Conservation (phyloP, 2,113 vertebrate species). For the Cromileptes altivelis region DNA sequence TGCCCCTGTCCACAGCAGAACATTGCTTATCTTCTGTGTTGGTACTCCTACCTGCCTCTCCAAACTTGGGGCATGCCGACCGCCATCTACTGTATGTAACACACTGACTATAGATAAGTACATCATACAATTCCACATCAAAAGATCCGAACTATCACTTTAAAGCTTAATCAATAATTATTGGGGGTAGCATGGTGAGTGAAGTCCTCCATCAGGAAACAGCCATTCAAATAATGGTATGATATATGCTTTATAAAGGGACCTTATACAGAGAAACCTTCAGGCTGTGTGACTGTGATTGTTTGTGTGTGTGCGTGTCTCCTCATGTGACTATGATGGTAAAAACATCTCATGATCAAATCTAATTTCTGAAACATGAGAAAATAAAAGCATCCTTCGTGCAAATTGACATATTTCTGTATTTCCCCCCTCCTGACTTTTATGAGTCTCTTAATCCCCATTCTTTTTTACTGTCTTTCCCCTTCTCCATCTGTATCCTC, state of each 20-base stretch:
- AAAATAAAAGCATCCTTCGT: conserved; percentile 19
- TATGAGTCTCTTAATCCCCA: neutral
- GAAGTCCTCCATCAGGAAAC: neutral
- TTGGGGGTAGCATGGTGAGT: neutral
- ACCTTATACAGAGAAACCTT: neutral
- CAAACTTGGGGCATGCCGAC: too few relatives aligned
- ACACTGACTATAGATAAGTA: too few relatives aligned
- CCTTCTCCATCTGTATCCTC: neutral
- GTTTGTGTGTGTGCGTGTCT: neutral
- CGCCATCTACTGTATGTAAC: too few relatives aligned
- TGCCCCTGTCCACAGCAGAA: too few relatives aligned
- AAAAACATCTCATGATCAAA: conserved; percentile 57
- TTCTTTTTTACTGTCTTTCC: neutral
- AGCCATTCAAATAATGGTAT: neutral
- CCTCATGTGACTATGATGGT: conserved; percentile 48
- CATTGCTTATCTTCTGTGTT: too few relatives aligned
- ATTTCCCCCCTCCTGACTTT: neutral
- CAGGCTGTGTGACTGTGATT: conserved; percentile 15
- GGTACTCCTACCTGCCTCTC: too few relatives aligned
- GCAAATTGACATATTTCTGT: conserved; percentile 6
- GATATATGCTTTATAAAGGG: conserved; percentile 5
- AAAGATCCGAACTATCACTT: too few relatives aligned
- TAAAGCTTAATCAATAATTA: too few relatives aligned
- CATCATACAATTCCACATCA: too few relatives aligned
- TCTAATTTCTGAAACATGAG: conserved; percentile 25